Percentiles rank a stretch among this genome's conserved stretches.
Conservation (phyloP, 2,888 invertebrate species). For the Erebia ligea region DNA sequence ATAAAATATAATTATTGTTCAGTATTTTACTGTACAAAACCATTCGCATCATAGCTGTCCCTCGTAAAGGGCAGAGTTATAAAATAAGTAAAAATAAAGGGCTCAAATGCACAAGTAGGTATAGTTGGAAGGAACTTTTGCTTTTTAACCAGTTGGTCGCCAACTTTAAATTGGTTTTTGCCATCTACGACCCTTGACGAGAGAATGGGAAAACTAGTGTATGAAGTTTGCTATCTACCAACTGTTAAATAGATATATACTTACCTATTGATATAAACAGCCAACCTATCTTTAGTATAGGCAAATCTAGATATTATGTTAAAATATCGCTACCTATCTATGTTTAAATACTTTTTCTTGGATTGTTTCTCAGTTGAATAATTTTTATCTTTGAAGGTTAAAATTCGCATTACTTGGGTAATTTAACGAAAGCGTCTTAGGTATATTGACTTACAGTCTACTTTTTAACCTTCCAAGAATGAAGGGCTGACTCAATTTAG, state of each 20-base stretch:
- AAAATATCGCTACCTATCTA: no score
- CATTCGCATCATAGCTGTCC: conserved; percentile 62
- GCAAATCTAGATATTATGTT: no score
- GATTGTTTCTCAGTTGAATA: neutral
- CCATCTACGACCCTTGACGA: conserved; percentile 54
- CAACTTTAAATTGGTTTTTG: conserved; percentile 79
- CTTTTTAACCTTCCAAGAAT: no score
- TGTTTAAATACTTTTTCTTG: no score
- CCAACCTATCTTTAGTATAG: no score
- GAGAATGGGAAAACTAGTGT: conserved; percentile 69
- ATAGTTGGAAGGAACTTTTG: conserved; percentile 74
- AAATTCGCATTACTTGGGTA: no score
- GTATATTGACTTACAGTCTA: no score
- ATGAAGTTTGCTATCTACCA: conserved; percentile 48
- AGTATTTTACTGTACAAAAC: conserved; percentile 46
- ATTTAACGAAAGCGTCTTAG: no score
- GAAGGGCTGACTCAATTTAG: no score
- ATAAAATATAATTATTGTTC: conserved; percentile 17
- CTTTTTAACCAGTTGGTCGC: conserved; percentile 76
- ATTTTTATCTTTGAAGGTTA: neutral
- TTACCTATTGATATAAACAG: no score
- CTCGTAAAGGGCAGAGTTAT: conserved; percentile 66
- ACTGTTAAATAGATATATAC: conserved; percentile 40
- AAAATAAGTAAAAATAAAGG: conserved; percentile 73
- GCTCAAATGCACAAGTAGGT: conserved; percentile 56